Conservation (phyloP, 1,140 invertebrate species). For the Drosophila orosa region DNA sequence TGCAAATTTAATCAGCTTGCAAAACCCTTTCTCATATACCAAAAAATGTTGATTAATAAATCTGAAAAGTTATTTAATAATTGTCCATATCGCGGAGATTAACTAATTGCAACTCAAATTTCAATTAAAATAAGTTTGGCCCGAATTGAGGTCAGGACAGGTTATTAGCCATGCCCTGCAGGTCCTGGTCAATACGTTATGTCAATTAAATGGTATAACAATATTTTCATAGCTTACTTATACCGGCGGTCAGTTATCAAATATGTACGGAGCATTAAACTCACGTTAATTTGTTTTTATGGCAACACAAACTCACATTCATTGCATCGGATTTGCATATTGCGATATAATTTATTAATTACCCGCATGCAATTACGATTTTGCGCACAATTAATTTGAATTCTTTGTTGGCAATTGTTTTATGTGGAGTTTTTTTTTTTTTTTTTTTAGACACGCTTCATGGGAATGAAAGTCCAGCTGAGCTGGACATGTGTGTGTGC, state of each 20-base stretch:
- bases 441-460: background rate
- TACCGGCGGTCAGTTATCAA: conserved; percentile 23
- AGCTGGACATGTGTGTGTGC: conserved; percentile 2
- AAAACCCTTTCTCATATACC: background rate
- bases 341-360: conserved; percentile 71
- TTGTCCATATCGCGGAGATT: background rate
- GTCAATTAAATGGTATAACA: conserved; percentile 39
- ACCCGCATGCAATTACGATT: conserved; percentile 64
- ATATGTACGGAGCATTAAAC: conserved; percentile 56
- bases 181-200: conserved; percentile 13
- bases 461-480: conserved; percentile 1
- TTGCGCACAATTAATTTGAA: conserved; percentile 53
- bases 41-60: background rate
- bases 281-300: conserved; percentile 68
- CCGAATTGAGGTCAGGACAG: background rate
- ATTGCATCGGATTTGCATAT: conserved; percentile 52
- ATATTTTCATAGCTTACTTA: conserved; percentile 35
- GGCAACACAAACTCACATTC: conserved; percentile 16
- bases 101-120: conserved; percentile 7
- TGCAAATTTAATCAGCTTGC: no score
- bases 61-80: background rate
- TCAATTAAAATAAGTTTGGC: conserved; percentile 23
- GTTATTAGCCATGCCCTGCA: conserved; percentile 5
- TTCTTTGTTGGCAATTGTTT: conserved; percentile 32
- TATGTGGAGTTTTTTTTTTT: conserved; percentile 6